Conservation (phyloP, 2,797 vertebrate species). For the Remorina albescens region DNA sequence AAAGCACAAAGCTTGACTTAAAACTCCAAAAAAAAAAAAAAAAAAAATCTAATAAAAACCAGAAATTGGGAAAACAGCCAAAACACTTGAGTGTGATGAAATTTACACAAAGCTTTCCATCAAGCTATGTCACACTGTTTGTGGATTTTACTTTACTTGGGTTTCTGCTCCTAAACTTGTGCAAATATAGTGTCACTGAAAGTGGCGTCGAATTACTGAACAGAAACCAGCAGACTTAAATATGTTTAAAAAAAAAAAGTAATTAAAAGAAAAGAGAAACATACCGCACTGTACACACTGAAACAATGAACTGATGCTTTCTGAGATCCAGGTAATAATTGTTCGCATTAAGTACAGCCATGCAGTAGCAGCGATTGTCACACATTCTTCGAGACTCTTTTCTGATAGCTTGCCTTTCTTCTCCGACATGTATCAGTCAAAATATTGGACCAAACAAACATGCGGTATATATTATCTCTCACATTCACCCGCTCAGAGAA, state of each 20-base stretch:
- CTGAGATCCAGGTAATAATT: slow-evolving; percentile 49
- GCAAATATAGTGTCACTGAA: slow-evolving; percentile 75
- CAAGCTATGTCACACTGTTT: slow-evolving; percentile 1
- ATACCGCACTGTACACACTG: slow-evolving; percentile 26
- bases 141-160: slow-evolving; percentile 31
- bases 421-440: slow-evolving; percentile 48
- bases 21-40: slow-evolving; percentile 13
- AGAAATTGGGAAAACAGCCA: slow-evolving; percentile 36
- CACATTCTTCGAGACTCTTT: slow-evolving; percentile 61
- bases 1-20: slow-evolving; percentile 58
- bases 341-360: slow-evolving; percentile 70
- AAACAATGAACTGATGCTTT: slow-evolving; percentile 48
- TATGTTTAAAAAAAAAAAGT: slow-evolving; percentile 8
- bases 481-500: slow-evolving; percentile 62
- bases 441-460: slow-evolving; percentile 50
- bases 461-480: slow-evolving; percentile 20
- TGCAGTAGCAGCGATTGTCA: slow-evolving; percentile 79
- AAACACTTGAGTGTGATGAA: slow-evolving; percentile 26
- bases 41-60: slow-evolving; percentile 8
- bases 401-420: slow-evolving; percentile 55
- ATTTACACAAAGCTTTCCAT: slow-evolving; percentile 32
- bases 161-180: slow-evolving; percentile 62
- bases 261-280: slow-evolving; percentile 42
- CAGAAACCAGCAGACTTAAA: slow-evolving; percentile 40
- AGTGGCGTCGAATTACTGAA: slow-evolving; percentile 21